Base-by-base conservation (phyloP, 2,113 vertebrate species). In the Aegypius monachus region DNA sequence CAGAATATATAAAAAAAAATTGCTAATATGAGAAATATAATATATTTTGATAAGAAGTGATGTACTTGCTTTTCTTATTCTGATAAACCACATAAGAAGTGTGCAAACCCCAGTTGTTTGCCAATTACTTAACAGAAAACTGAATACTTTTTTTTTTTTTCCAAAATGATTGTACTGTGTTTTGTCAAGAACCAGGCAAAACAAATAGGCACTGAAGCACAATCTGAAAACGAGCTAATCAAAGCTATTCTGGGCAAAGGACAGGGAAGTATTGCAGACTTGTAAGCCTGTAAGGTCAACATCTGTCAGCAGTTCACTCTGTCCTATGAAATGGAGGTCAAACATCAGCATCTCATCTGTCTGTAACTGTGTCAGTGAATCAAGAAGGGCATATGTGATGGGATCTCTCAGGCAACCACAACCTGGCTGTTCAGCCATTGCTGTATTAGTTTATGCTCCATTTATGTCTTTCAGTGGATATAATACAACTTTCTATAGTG, bases 181-280 rank as follows among this genome's bases (percentile, higher is more conserved):
- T 94, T 95, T 75, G 36, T 80, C 48, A 95, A 68, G 66, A 95
- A 68, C 3, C 25, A 93, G 77, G 62, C 40, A 89, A 92, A 95
- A 71, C n/a, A 91, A 91, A 75, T 6, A 25, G 58, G 36, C 45
- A 63, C 43, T 45, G 73, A 91, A 84, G 70, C 83, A 93, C 38
- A 32, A 27, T 26, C 70, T 70, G 86, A 91, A 93, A 96, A 91
- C 3, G 13, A 97, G 36, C 36, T 96, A 89, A 95, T 92, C 83
- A 91, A 45, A 91, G 34, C 29, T 94, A 26, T 73, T 90, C 36
- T 43, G 71, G 50, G 32, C 31, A 80, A 85, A 88, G 50, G 45
- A 29, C 13, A 55, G 85, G 63, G 59, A 93, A 82, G 58, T 58
- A 19, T 6, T 25, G 20, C 85, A 95, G 82, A 72, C 1, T 13